These are phyloP conservation scores for Paraescarpia echinospica DNA, from an alignment of 1,140 invertebrate genomes.

Conservation along the genomic window DNA sequence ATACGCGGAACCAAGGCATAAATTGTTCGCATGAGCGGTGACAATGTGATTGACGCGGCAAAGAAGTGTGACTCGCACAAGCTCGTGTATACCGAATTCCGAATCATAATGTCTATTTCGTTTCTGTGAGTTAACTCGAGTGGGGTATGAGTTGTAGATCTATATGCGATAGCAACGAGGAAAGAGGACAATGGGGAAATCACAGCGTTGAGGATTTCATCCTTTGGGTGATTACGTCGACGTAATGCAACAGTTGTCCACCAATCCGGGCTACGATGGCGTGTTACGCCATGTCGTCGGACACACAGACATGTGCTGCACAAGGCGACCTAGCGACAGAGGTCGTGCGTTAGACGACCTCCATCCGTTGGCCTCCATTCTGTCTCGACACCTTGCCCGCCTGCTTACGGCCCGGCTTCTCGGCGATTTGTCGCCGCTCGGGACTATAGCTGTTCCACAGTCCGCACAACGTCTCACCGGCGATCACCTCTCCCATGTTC, in stretches of 20 bases:
- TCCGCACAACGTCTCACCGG: conserved; percentile 30
- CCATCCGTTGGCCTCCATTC: conserved; percentile 29
- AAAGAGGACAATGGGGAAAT: neutral
- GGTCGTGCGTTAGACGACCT: conserved; percentile 26
- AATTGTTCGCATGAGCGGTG: neutral
- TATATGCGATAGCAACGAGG: neutral
- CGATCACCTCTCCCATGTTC: conserved; percentile 35
- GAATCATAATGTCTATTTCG: neutral
- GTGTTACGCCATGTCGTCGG: neutral
- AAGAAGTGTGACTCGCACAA: neutral
- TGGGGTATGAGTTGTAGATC: neutral
- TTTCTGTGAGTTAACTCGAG: neutral
- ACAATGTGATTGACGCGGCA: neutral
- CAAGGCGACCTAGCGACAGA: neutral
- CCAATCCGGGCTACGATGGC: neutral
- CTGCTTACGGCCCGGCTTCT: conserved; percentile 29
- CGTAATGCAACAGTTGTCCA: neutral
- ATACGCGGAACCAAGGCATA: neutral
- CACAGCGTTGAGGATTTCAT: neutral
- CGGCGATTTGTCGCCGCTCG: conserved; percentile 29
- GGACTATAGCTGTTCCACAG: conserved; percentile 35
- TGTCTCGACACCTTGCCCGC: conserved; percentile 17
- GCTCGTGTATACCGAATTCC: neutral
- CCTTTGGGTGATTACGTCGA: neutral
- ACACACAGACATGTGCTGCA: neutral